Evolutionary conservation across 2,797 vertebrate genomes (phyloP).

Genomic region (Thaleichthys pacificus): DNA sequence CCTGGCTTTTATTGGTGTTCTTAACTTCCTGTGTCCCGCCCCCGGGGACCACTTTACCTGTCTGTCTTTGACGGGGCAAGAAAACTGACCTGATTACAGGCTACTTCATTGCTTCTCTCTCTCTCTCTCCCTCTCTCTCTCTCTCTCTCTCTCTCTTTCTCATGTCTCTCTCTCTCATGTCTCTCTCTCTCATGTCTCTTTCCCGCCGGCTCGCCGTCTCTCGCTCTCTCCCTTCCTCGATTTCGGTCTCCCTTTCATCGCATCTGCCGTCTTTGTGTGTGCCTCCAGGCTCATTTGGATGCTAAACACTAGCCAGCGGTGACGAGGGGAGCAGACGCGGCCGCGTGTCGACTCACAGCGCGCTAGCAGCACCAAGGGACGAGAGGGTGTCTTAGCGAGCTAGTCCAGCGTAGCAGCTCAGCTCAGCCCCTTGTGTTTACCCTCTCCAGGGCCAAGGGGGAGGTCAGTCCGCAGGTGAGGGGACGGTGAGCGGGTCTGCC

Average conservation of each 20-base stretch:
- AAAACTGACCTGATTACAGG: background rate
- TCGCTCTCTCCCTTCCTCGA: background rate
- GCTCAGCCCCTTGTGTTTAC: too few relatives aligned
- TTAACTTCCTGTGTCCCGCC: background rate
- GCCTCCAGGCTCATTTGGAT: conserved; percentile 9
- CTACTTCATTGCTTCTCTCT: too few relatives aligned
- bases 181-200: background rate
- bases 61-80: conserved; percentile 1
- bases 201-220: background rate
- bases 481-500: too few relatives aligned
- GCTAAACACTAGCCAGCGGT: background rate
- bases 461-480: too few relatives aligned
- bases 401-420: too few relatives aligned
- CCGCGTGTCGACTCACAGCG: background rate
- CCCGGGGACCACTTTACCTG: conserved; percentile 6
- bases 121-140: background rate
- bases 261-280: conserved; percentile 13
- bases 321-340: background rate
- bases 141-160: background rate
- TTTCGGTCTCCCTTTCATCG: background rate
- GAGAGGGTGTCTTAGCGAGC: too few relatives aligned
- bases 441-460: too few relatives aligned
- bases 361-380: too few relatives aligned
- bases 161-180: background rate
- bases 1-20: background rate